Base-by-base conservation (phyloP, 2,797 vertebrate species). In the Borostomias antarcticus region DNA sequence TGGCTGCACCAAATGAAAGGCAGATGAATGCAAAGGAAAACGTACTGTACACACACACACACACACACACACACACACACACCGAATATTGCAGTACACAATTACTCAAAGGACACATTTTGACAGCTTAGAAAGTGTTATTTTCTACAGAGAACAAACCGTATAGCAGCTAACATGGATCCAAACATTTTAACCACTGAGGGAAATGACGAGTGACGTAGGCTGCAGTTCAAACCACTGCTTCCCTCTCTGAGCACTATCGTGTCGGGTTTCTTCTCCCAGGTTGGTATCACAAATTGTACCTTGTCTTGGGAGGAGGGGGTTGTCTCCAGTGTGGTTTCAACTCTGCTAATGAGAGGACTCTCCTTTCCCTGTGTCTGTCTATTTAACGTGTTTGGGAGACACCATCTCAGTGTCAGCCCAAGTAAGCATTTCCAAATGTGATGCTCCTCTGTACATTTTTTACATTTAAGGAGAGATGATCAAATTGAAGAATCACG, bases 271-370 rank as follows among this genome's bases (percentile, higher is more conserved):
- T 30, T 37, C 21, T 32, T 19, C 5, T 21, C 19, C 19, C 19
- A 33, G 69, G 66, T 75, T 75, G 64, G 73, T 57, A 74, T 64
- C 73, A 64, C 74, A 80, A 73, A 80, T 80, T 68, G 76, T 74
- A 62, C 64, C 69, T 71, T 66, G 76, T 68, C 72, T 80, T 64
- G n/a, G n/a, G n/a, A 17, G 40, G 43, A 58, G 69, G 62, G 66
- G 58, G 70, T 70, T 54, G 52, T 68, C 74, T 68, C 68, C 74
- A 74, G 67, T 64, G 57, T 70, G 69, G 73, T 73, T 60, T 77
- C 68, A 77, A 72, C 77, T 69, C 62, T 58, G 67, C 58, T 62
- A 66, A 56, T 58, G 58, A 28, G 45, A 73, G 50, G 32, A 50
- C 74, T 64, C 33, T 51, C 45, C 63, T 61, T 35, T 43, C 11